These are phyloP conservation scores for Campopleginae sp. DNA, from an alignment of 2,888 invertebrate genomes.

Conservation along the genomic window DNA sequence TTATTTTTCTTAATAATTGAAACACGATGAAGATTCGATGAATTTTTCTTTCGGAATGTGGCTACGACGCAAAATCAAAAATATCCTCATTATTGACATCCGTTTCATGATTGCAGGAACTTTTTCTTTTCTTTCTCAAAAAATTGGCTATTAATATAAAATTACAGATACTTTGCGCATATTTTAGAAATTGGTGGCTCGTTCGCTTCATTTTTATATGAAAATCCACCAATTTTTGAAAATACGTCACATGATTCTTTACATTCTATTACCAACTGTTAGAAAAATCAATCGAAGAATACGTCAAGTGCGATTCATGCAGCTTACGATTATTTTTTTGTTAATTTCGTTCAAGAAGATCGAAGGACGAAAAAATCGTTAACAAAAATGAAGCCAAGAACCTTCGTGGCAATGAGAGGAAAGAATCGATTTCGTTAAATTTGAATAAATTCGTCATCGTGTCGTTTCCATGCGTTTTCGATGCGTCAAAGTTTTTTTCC, in stretches of 20 bases:
- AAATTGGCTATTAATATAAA: background rate
- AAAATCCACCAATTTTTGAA: background rate
- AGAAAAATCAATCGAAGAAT: constrained; percentile 8
- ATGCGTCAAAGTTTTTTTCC: background rate
- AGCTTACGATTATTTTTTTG: background rate
- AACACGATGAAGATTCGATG: background rate
- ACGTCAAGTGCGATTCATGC: constrained; percentile 2
- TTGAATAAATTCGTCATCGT: background rate
- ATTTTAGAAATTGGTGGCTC: background rate
- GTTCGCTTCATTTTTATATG: background rate
- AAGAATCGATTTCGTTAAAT: background rate
- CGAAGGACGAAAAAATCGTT: background rate
- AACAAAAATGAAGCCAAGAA: background rate
- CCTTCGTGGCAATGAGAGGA: background rate
- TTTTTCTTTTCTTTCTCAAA: background rate
- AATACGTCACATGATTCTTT: background rate
- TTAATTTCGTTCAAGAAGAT: background rate
- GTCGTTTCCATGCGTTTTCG: background rate
- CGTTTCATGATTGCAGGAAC: background rate
- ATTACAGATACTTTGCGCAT: background rate
- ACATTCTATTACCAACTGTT: background rate
- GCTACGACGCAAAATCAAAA: background rate
- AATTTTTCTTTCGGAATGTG: background rate
- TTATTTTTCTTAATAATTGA: background rate
- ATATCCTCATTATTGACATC: background rate